Evolutionary conservation across 2,888 invertebrate species (phyloP).

Genomic region (Thysanoteuthis rhombus): DNA sequence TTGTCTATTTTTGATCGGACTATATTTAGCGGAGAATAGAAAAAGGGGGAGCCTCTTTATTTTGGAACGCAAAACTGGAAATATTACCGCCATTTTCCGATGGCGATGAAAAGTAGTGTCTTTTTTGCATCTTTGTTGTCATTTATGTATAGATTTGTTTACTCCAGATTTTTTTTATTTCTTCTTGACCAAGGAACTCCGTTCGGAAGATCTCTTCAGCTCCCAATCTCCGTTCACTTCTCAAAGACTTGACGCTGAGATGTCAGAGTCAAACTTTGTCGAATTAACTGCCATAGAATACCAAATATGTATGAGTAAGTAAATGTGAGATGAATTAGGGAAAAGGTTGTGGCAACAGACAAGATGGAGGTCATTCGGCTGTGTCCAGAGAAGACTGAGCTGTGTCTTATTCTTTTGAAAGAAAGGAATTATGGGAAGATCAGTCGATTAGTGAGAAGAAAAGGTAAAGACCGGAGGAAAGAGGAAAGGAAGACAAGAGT

Average conservation of each 20-base stretch:
- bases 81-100: no score
- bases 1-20: no score
- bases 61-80: no score
- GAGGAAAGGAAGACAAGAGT: neutral
- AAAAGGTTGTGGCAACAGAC: neutral
- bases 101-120: no score
- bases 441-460: neutral
- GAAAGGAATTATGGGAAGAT: neutral
- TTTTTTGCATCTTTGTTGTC: no score
- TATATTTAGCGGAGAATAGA: no score
- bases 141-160: no score
- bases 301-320: neutral
- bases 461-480: neutral
- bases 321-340: neutral
- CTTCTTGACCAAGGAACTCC: neutral
- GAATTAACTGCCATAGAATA: constrained; percentile 12
- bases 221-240: neutral
- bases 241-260: neutral
- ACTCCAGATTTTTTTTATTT: no score
- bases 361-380: neutral
- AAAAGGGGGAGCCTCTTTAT: no score
- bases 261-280: neutral
- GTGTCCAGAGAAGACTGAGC: neutral
- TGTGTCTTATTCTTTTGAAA: neutral
- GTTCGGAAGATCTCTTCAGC: neutral